Conservation (phyloP, 1,140 invertebrate genomes). For the Drosophila bipectinata region DNA sequence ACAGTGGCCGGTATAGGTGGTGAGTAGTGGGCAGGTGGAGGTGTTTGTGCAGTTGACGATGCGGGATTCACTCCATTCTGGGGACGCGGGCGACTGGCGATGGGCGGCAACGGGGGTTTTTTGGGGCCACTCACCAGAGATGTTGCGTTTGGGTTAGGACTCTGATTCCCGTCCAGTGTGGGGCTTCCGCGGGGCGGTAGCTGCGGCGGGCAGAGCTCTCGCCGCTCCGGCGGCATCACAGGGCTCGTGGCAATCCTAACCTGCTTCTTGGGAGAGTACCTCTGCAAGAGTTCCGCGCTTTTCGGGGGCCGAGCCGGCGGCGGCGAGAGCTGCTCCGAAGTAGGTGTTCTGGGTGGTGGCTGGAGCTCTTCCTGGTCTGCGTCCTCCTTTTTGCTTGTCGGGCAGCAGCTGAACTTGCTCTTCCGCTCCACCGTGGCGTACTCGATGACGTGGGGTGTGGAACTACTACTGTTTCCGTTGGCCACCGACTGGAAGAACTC, state of each 20-base stretch:
- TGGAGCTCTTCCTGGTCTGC: slow-evolving; percentile 20
- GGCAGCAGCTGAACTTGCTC: slow-evolving; percentile 88
- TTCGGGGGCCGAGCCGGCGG: slow-evolving; percentile 88
- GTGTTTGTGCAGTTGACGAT: slow-evolving; percentile 45
- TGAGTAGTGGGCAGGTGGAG: slow-evolving; percentile 60
- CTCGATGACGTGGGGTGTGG: slow-evolving; percentile 85
- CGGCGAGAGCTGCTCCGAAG: slow-evolving; percentile 78
- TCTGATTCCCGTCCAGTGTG: slow-evolving; percentile 31
- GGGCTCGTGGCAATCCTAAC: slow-evolving; percentile 37
- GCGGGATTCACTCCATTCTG: slow-evolving; percentile 72
- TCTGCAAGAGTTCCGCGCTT: slow-evolving; percentile 81
- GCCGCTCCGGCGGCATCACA: slow-evolving; percentile 30
- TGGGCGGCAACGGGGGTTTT: slow-evolving; percentile 89
- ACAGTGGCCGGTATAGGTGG: slow-evolving; percentile 77
- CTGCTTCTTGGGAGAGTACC: slow-evolving; percentile 84
- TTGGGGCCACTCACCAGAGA: slow-evolving; percentile 85
- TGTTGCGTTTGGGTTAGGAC: slow-evolving; percentile 10
- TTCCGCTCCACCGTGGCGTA: slow-evolving; percentile 88
- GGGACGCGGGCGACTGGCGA: slow-evolving; percentile 86
- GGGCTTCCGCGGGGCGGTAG: slow-evolving; percentile 85
- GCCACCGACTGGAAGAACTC: slow-evolving; percentile 71
- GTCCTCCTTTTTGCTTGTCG: slow-evolving; percentile 85
- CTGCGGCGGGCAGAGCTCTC: slow-evolving; percentile 84
- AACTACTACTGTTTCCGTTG: slow-evolving; percentile 42
- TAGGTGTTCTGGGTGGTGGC: slow-evolving; percentile 86